Base-by-base conservation (phyloP, 2,113 vertebrate species). In the Sinocyclocheilus anophthalmus region DNA sequence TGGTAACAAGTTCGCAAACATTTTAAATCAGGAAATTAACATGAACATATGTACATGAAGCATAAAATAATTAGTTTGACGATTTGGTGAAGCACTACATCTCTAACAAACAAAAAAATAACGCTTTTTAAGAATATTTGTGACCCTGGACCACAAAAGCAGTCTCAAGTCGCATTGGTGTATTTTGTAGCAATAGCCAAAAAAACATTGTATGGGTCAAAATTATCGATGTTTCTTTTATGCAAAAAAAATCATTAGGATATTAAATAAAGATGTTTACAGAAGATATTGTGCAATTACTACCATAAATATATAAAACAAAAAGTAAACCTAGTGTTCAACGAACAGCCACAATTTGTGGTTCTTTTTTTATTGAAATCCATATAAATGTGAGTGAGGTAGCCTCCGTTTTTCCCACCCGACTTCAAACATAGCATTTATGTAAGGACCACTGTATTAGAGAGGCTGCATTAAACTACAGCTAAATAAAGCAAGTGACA, bases 341-440 rank as follows among this genome's bases (percentile, higher is more conserved):
- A 83, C 61, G 63, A 70, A 70, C 18, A 83, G 45, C 5, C 42
- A 70, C 13, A 30, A 53, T 48, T n/a, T n/a, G n/a, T 24, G 24
- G 42, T 78, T 69, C 13, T 53, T 84, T 84, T 83, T 83, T 48
- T 86, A 86, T 86, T 86, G 57, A 86, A 59, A 26, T 76, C n/a
- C 37, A 84, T 83, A 79, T 48, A 84, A n/a, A 84, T 83, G 69
- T 79, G 50, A 10, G n/a, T 80, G 84, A 78, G 84, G 79, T 82
- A 88, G 77, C 78, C 69, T 84, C 63, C 53, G 77, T 80, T 78
- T 61, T 55, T 57, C 55, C 83, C 72, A 67, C 42, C 69, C 57
- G 55, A 26, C 83, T 67, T 75, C 69, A 72, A 45, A 84, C 86
- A 84, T 75, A 70, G 55, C 76, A 75, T 76, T 53, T 39, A 39